Conservation (phyloP, 2,888 invertebrate species). For the Agonopterix alstromeriana region DNA sequence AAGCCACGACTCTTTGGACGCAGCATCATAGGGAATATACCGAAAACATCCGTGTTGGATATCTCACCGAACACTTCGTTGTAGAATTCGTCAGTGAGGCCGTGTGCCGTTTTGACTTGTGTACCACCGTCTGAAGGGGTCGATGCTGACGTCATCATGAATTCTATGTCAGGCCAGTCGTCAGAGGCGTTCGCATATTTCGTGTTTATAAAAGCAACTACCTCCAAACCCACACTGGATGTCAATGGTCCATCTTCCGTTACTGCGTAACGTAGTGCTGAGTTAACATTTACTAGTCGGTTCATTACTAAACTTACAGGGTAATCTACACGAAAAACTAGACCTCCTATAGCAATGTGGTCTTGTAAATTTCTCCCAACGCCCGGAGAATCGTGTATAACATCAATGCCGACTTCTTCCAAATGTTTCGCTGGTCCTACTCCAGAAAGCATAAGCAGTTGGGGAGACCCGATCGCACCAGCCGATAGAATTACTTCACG, state of each 20-base stretch:
- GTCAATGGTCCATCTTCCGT: slow-evolving; percentile 92
- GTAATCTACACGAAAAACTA: slow-evolving; percentile 88
- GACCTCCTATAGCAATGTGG: slow-evolving; percentile 91
- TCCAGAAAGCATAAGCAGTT: slow-evolving; percentile 93
- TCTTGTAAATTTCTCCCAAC: slow-evolving; percentile 93
- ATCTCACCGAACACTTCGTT: slow-evolving; percentile 84
- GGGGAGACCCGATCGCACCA: slow-evolving; percentile 94
- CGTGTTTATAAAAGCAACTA: slow-evolving; percentile 91
- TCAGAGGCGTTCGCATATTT: slow-evolving; percentile 91
- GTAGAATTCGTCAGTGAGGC: slow-evolving; percentile 88
- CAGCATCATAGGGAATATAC: slow-evolving; percentile 92
- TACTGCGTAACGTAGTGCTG: slow-evolving; percentile 88
- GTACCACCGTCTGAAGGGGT: slow-evolving; percentile 91
- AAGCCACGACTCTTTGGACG: slow-evolving; percentile 91
- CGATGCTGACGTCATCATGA: slow-evolving; percentile 90
- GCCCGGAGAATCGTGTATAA: slow-evolving; percentile 86
- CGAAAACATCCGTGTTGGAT: slow-evolving; percentile 85
- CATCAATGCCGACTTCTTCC: slow-evolving; percentile 81
- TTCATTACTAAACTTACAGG: slow-evolving; percentile 88
- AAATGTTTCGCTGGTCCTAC: slow-evolving; percentile 88
- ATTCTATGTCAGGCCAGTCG: slow-evolving; percentile 95
- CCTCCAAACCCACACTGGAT: slow-evolving; percentile 90
- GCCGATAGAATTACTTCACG: slow-evolving; percentile 91
- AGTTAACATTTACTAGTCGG: slow-evolving; percentile 88
- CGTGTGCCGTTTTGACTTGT: slow-evolving; percentile 87